Percentiles rank a stretch among this genome's conserved stretches.
phyloP scores from a whole-genome alignment of 1,140 invertebrate genomes.

The Aphidius gifuensis region DNA sequence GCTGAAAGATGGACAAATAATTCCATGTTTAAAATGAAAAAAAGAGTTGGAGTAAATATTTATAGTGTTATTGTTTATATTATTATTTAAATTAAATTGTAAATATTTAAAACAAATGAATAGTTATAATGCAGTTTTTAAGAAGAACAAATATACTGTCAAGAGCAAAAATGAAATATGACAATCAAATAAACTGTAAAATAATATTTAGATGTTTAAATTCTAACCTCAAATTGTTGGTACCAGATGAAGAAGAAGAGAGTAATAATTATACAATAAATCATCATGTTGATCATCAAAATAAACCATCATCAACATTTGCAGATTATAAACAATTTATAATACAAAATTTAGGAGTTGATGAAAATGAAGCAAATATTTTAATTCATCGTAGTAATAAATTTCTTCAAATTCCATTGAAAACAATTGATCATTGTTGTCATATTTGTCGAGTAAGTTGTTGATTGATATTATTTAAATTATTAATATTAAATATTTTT shows the following conservation, averaged over 20 bases:
- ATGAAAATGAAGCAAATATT: background rate
- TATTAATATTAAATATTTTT: background rate
- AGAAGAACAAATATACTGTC: background rate
- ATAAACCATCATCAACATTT: background rate
- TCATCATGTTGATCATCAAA: background rate
- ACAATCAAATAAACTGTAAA: too few species aligned
- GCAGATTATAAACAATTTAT: conserved; percentile 15
- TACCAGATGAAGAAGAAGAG: too few species aligned
- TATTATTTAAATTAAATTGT: too few species aligned
- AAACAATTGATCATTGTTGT: conserved; percentile 8
- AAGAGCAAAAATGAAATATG: background rate
- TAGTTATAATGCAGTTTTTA: background rate
- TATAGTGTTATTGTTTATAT: too few species aligned
- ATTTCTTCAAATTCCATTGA: background rate
- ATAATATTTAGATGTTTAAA: too few species aligned
- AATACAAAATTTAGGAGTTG: background rate
- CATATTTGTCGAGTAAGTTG: conserved; percentile 11
- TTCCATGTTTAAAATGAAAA: too few species aligned
- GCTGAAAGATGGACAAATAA: too few species aligned
- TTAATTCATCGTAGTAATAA: background rate
- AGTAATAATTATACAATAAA: background rate
- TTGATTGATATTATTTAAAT: background rate
- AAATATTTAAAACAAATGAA: too few species aligned
- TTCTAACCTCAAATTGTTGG: background rate
- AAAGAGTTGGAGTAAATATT: too few species aligned